These are phyloP conservation scores for Synergus umbraculus DNA, from an alignment of 2,888 invertebrate species.

Conservation along the genomic window DNA sequence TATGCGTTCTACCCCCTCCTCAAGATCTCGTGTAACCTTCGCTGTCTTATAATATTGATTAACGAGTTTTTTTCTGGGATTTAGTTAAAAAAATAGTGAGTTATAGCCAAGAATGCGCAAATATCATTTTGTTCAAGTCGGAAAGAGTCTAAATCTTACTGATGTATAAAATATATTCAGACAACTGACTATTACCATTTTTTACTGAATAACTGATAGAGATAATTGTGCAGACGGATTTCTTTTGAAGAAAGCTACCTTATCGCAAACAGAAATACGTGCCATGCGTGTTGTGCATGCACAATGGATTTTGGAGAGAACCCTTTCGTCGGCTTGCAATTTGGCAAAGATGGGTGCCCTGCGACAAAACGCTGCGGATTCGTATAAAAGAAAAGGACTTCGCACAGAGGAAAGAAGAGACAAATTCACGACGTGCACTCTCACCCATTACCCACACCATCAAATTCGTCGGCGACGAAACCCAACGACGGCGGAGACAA, in stretches of 20 bases:
- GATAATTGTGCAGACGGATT: background rate
- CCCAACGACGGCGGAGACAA: constrained; percentile 61
- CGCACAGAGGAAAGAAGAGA: constrained; percentile 6
- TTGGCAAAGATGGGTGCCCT: background rate
- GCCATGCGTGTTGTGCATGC: background rate
- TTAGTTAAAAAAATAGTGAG: background rate
- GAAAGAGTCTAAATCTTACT: too few species aligned
- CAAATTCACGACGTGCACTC: constrained; percentile 24
- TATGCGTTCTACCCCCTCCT: constrained; percentile 49
- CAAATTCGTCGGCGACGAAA: constrained; percentile 44
- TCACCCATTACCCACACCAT: constrained; percentile 44
- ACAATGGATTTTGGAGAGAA: background rate
- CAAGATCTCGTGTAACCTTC: constrained; percentile 1
- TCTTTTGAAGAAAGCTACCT: background rate
- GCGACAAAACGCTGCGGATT: constrained; percentile 16
- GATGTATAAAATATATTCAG: too few species aligned
- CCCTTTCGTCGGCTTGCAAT: background rate
- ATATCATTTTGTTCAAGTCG: too few species aligned
- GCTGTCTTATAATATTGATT: background rate
- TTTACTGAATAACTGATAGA: too few species aligned
- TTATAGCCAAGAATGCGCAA: too few species aligned
- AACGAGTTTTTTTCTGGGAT: background rate
- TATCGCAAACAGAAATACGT: background rate
- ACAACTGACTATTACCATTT: too few species aligned
- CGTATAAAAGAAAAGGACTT: background rate